Percentiles rank a stretch among this genome's conserved stretches.
phyloP scores from a whole-genome alignment of 2,888 invertebrate species.

The Epinotia bilunana region DNA sequence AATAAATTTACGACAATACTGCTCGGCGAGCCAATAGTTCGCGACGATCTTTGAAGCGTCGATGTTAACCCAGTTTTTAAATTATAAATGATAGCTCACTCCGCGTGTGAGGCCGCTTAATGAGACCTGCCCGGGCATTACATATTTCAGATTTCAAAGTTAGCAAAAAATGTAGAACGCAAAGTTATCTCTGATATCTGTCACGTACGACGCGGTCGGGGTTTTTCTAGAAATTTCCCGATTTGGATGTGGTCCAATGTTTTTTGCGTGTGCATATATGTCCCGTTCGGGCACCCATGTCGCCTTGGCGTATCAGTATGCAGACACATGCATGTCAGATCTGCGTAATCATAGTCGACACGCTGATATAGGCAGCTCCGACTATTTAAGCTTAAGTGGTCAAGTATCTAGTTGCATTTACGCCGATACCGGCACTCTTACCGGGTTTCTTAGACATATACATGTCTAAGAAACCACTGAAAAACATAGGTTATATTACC shows the following conservation, averaged over 20 bases:
- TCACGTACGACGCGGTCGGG: constrained; percentile 27
- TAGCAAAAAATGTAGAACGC: constrained; percentile 33
- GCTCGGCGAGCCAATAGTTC: constrained; percentile 33
- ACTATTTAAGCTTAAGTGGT: constrained; percentile 32
- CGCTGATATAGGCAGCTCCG: constrained; percentile 30
- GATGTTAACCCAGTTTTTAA: constrained; percentile 25
- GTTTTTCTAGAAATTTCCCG: constrained; percentile 45
- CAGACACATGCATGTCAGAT: constrained; percentile 30
- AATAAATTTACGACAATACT: constrained; percentile 39
- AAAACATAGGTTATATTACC: constrained; percentile 13
- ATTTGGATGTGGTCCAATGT: constrained; percentile 45
- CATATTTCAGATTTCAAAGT: constrained; percentile 37
- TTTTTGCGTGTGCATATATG: constrained; percentile 42
- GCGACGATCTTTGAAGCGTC: constrained; percentile 22
- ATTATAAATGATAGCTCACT: constrained; percentile 23
- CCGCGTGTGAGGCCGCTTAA: constrained; percentile 11
- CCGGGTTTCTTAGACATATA: no score
- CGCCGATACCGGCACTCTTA: no score
- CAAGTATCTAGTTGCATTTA: constrained; percentile 36
- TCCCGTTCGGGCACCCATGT: constrained; percentile 21
- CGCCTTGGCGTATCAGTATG: constrained; percentile 29
- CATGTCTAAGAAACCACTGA: constrained; percentile 14
- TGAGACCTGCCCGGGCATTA: constrained; percentile 32
- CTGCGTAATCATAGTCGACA: constrained; percentile 23
- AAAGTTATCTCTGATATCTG: constrained; percentile 42